A percentile compares a stretch with the other conserved stretches of the same genome.
phyloP scores from a whole-genome alignment of 1,140 invertebrate species.

The Helicoverpa armigera region DNA sequence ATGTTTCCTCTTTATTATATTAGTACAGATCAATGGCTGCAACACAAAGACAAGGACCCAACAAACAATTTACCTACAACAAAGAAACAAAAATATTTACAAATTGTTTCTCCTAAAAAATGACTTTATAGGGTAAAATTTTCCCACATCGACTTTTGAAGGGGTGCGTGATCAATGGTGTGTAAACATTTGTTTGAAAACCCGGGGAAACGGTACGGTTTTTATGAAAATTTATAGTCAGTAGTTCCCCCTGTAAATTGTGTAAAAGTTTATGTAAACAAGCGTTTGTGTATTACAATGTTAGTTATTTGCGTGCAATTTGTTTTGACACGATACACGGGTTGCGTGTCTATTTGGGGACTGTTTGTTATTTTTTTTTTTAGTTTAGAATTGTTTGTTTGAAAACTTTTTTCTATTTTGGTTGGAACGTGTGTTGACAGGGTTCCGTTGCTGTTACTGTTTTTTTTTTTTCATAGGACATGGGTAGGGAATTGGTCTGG shows the following conservation, averaged over 20 bases:
- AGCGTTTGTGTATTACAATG: slow-evolving; percentile 43
- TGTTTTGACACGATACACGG: slow-evolving; percentile 28
- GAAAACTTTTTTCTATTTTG: no score
- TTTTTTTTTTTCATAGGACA: no score
- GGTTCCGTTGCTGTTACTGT: no score
- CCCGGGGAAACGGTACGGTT: slow-evolving; percentile 51
- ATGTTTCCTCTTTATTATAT: no score
- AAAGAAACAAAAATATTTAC: no score
- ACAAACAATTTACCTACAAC: no score
- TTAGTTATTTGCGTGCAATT: slow-evolving; percentile 37
- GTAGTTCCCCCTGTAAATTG: slow-evolving; percentile 45
- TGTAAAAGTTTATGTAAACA: slow-evolving; percentile 50
- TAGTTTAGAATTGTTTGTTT: neutral
- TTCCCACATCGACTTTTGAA: slow-evolving; percentile 44
- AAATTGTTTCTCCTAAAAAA: slow-evolving; percentile 10
- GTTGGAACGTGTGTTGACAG: no score
- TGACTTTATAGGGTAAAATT: neutral
- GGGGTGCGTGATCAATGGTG: slow-evolving; percentile 59
- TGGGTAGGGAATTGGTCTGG: no score
- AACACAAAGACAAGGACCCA: no score
- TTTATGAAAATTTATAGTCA: slow-evolving; percentile 57
- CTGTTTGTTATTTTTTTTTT: neutral
- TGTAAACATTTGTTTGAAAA: slow-evolving; percentile 63
- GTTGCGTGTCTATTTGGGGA: neutral
- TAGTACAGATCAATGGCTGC: no score